Percentiles rank a stretch among this genome's conserved stretches.
Evolutionary conservation across 1,140 invertebrate genomes (phyloP).

Genomic region (Drosophila rhopaloa): DNA sequence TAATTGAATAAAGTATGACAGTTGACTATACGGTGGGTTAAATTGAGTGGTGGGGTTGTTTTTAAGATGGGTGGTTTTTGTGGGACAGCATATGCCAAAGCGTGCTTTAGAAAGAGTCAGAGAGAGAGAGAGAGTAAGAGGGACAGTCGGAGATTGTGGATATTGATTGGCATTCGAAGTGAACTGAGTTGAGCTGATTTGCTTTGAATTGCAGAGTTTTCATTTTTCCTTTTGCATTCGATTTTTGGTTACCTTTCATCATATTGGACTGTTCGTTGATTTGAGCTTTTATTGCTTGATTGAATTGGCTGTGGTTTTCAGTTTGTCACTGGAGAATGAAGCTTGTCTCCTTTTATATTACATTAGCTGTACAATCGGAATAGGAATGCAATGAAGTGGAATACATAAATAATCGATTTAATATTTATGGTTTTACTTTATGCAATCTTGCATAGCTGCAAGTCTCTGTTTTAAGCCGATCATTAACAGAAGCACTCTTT

Average conservation of each 20-base stretch:
- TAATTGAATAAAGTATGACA: constrained; percentile 65
- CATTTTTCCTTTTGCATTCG: constrained; percentile 8
- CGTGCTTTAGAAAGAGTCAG: constrained; percentile 44
- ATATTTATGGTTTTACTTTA: no score
- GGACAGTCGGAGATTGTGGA: constrained; percentile 29
- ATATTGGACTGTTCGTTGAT: constrained; percentile 24
- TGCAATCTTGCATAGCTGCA: no score
- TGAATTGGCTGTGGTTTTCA: constrained; percentile 15
- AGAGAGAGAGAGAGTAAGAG: constrained; percentile 28
- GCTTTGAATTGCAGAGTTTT: constrained; percentile 18
- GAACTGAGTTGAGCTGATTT: constrained; percentile 34
- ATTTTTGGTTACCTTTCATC: constrained; percentile 26
- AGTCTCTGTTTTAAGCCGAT: no score
- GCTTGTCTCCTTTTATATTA: constrained; percentile 3
- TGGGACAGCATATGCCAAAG: constrained; percentile 55
- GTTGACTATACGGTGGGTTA: constrained; percentile 32
- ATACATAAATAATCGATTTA: no score
- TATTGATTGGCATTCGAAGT: constrained; percentile 50
- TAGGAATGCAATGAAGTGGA: background rate
- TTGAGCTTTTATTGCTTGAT: constrained; percentile 22
- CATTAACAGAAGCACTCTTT: no score
- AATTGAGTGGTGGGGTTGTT: constrained; percentile 30
- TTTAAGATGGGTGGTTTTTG: constrained; percentile 17
- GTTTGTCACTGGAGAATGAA: constrained; percentile 6
- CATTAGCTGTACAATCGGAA: constrained; percentile 9